These are phyloP conservation scores for Andricus quercusramuli DNA, from an alignment of 2,888 invertebrate genomes.

Conservation along the genomic window DNA sequence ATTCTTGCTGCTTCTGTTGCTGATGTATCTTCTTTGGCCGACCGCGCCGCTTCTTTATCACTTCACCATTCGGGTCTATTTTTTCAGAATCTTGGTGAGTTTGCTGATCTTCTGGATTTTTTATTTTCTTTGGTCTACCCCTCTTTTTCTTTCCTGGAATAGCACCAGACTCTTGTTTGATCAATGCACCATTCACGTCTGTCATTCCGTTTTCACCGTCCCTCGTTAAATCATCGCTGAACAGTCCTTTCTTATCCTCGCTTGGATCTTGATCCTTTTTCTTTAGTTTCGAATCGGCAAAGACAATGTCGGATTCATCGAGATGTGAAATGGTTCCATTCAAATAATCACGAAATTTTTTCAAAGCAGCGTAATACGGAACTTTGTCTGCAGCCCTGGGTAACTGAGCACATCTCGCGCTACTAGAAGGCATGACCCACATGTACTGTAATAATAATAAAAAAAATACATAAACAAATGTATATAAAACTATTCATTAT, in stretches of 20 bases:
- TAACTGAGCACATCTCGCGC: slow-evolving; percentile 97
- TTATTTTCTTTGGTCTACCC: slow-evolving; percentile 93
- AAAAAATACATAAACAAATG: not conserved
- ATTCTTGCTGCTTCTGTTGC: slow-evolving; percentile 74
- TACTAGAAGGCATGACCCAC: slow-evolving; percentile 99
- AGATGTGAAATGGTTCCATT: slow-evolving; percentile 92
- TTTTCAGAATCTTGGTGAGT: slow-evolving; percentile 78
- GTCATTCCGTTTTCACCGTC: slow-evolving; percentile 72
- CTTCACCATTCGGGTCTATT: slow-evolving; percentile 80
- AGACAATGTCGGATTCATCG: slow-evolving; percentile 93
- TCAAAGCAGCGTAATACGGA: slow-evolving; percentile 97
- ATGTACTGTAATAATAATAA: slow-evolving; percentile 87
- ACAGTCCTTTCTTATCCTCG: slow-evolving; percentile 72
- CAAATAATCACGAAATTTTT: slow-evolving; percentile 96
- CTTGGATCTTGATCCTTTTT: slow-evolving; percentile 75
- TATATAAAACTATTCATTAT: not conserved
- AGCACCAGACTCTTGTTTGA: slow-evolving; percentile 73
- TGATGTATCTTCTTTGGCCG: slow-evolving; percentile 91
- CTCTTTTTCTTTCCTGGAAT: slow-evolving; percentile 91
- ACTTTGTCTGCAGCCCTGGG: slow-evolving; percentile 99
- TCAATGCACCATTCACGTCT: slow-evolving; percentile 67
- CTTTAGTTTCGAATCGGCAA: slow-evolving; percentile 86
- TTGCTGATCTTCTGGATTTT: slow-evolving; percentile 84
- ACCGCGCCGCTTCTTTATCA: slow-evolving; percentile 92
- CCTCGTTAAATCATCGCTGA: slow-evolving; percentile 64